Percentiles rank a stretch among this genome's conserved stretches.
phyloP scores from a whole-genome alignment of 2,888 invertebrate genomes.

The Drosophila neotestacea region DNA sequence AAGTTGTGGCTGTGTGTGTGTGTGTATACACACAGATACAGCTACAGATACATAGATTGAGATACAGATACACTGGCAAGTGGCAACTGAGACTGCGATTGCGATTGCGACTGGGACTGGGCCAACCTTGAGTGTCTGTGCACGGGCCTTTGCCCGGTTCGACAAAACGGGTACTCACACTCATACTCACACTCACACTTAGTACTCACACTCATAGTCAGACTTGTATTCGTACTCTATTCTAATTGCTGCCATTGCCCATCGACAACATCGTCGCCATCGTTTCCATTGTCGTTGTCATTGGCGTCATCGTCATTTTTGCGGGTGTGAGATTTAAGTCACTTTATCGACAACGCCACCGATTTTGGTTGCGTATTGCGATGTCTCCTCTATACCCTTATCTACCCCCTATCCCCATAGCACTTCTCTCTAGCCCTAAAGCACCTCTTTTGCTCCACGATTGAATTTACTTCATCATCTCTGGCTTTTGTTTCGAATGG shows the following conservation, averaged over 20 bases:
- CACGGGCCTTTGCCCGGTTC: conserved; percentile 37
- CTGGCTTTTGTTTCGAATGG: conserved; percentile 46
- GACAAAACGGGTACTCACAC: conserved; percentile 29
- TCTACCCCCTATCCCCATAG: neutral
- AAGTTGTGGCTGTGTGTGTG: conserved; percentile 15
- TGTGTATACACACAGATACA: conserved; percentile 18
- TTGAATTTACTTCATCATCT: conserved; percentile 50
- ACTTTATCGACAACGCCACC: conserved; percentile 39
- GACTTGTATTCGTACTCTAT: conserved; percentile 54
- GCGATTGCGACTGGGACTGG: conserved; percentile 43
- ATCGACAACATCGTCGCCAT: conserved; percentile 40
- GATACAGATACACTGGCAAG: conserved; percentile 26
- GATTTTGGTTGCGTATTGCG: conserved; percentile 71
- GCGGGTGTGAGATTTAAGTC: too few relatives aligned
- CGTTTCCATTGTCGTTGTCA: conserved; percentile 23
- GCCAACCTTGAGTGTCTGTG: conserved; percentile 61
- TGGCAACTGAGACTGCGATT: conserved; percentile 10
- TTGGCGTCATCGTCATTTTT: conserved; percentile 29
- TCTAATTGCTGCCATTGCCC: conserved; percentile 71
- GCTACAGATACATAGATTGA: conserved; percentile 39
- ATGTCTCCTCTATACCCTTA: conserved; percentile 41
- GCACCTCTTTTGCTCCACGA: conserved; percentile 16
- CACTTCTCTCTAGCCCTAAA: neutral
- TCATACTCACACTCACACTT: conserved; percentile 9
- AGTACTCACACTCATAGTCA: conserved; percentile 3